phyloP scores from a whole-genome alignment of 2,113 vertebrate genomes.

The Chloebia gouldiae region DNA sequence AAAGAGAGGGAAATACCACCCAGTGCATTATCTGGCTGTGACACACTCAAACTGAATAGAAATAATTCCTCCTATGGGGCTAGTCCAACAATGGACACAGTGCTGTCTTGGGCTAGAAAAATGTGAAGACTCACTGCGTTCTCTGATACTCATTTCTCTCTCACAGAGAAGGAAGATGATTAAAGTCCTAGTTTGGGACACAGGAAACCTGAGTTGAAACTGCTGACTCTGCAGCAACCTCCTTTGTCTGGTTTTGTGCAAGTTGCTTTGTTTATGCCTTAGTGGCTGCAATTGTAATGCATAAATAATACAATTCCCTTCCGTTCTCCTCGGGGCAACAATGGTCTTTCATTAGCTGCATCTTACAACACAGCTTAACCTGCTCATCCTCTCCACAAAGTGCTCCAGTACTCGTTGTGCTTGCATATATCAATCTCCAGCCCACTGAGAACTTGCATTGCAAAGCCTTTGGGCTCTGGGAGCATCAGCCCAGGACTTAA shows the following conservation, averaged over 20 bases:
- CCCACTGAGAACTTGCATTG: neutral
- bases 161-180: conserved; percentile 26
- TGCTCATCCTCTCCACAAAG: neutral
- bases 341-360: neutral
- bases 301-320: conserved; percentile 11
- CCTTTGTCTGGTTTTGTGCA: conserved; percentile 29
- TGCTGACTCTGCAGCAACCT: conserved; percentile 24
- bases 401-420: neutral
- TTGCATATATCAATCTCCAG: neutral
- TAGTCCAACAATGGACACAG: conserved; percentile 55
- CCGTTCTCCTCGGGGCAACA: neutral
- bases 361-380: conserved; percentile 35
- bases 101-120: conserved; percentile 43
- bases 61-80: conserved; percentile 64
- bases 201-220: conserved; percentile 35
- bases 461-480: neutral
- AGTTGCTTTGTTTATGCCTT: conserved; percentile 42
- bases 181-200: conserved; percentile 20
- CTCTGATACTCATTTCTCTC: conserved; percentile 4
- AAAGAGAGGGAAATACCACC: conserved; percentile 69
- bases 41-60: conserved; percentile 71
- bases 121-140: neutral
- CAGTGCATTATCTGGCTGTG: conserved; percentile 72
- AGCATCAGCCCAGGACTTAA: neutral
- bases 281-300: neutral